Base-by-base conservation (phyloP, 2,797 vertebrate species). In the Melanotaenia boesemani region DNA sequence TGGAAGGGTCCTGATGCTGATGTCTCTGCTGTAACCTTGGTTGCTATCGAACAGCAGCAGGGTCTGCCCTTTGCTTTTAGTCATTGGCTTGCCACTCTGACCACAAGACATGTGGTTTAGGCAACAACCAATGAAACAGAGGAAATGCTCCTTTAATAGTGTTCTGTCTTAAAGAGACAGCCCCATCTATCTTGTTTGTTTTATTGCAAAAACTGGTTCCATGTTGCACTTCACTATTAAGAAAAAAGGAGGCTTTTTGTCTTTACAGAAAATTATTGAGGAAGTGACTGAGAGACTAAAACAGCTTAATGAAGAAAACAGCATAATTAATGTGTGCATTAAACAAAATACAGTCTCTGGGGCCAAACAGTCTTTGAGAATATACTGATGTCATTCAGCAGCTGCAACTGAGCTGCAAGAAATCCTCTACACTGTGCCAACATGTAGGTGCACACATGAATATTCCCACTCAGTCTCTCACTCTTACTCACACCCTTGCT, bases 41-140 rank as follows among this genome's bases (percentile, higher is more conserved):
- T 96, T 96, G 95, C 95, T 95, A 95, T 91, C 90, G 91, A 93
- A 87, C 92, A 88, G 91, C 89, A 95, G 93, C 91, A 95, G 89
- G 93, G 84, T 93, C 94, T 95, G 91, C 89, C 93, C 86, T 91
- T 93, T 79, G 85, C 82, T 88, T 88, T 87, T 81, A 88, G 72
- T 88, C 83, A 96, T 95, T 96, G 95, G 95, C 74, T 94, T 69
- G 48, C 77, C 74, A 41, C 85, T 92, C 86, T 89, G 92, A 92
- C 93, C 91, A 92, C 87, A 86, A 93, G 87, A 87, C 94, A 94
- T 93, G 93, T 93, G 90, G 90, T 93, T 79, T 72, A 67, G 72
- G 69, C 36, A 73, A 30, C 79, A 79, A 72, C 95, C 94, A 96
- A 96, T 96, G 83, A 86, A 78, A 91, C 71, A 50, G 70, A 80